Conservation (phyloP, 2,888 invertebrate genomes). For the Synergus itoensis region DNA sequence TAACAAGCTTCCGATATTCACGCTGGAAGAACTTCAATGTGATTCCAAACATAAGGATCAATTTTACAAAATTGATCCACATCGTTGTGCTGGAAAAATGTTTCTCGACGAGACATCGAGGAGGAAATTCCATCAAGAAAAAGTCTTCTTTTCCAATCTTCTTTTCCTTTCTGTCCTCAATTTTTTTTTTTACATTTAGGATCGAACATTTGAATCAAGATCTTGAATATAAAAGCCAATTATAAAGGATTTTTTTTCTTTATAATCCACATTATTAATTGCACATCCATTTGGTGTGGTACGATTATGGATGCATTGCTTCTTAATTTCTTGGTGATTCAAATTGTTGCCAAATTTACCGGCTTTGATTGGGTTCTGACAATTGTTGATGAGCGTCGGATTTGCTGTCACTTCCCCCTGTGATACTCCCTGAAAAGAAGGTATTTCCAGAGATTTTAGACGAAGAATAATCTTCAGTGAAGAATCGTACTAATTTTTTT, state of each 20-base stretch:
- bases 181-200: neutral
- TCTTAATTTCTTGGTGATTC: constrained; percentile 22
- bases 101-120: constrained; percentile 11
- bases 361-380: constrained; percentile 57
- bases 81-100: constrained; percentile 33
- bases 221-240: neutral
- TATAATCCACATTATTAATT: neutral
- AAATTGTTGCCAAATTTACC: constrained; percentile 42
- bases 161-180: neutral
- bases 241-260: neutral
- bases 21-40: constrained; percentile 14
- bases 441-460: constrained; percentile 55
- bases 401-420: constrained; percentile 72
- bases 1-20: constrained; percentile 22
- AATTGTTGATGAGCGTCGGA: constrained; percentile 62
- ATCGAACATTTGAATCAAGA: neutral
- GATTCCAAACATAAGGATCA: neutral
- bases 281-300: neutral
- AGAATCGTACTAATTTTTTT: constrained; percentile 40
- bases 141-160: neutral
- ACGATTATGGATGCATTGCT: neutral
- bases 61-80: constrained; percentile 18
- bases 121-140: constrained; percentile 9
- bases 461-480: constrained; percentile 31
- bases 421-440: constrained; percentile 75